Base-by-base conservation (phyloP, 2,113 vertebrate genomes). In the Fulmarus glacialis region DNA sequence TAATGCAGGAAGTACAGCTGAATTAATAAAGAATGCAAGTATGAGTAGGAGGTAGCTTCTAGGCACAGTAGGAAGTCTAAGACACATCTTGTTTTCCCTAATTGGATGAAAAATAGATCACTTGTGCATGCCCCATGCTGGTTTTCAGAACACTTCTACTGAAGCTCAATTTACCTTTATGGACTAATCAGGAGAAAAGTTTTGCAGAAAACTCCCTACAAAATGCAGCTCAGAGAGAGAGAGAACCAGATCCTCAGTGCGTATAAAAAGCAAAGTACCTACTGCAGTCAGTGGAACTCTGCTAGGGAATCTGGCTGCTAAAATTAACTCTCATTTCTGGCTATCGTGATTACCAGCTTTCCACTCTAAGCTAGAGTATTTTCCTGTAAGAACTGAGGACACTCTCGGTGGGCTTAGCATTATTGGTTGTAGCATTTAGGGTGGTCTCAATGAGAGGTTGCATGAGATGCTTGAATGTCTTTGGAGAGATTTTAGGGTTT, bases 51-150 rank as follows among this genome's bases (percentile, higher is more conserved):
- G n/a, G 59, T 71, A 88, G 73, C 68, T 94, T 89, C 89, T 68
- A 93, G 56, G 32, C 86, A 75, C 86, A 81, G 71, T 50, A 23
- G 86, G 94, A 96, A 82, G 40, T 34, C 80, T 95, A 56, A 89
- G 42, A 62, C 53, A 81, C 48, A 84, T 89, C 75, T 86, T 89
- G 52, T 75, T 96, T 93, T 67, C 56, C 58, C 19, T 97, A 88
- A 96, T 73, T 93, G 93, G 42, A 75, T 97, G 92, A 96, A 95
- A 96, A 95, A 94, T 91, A 85, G 84, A 93, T 96, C 71, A 79
- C 74, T 96, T 3, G 0, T 95, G 71, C 53, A 70, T 81, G 36
- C 34, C 67, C 20, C 95, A 66, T 87, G 87, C 90, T 96, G 95
- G 8, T 84, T 94, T 95, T 87, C 56, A 90, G 91, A 94, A 91